Percentiles rank a stretch among this genome's conserved stretches.
phyloP scores from a whole-genome alignment of 35 echinoderm and acorn worm species.

The Amphiura filiformis region DNA sequence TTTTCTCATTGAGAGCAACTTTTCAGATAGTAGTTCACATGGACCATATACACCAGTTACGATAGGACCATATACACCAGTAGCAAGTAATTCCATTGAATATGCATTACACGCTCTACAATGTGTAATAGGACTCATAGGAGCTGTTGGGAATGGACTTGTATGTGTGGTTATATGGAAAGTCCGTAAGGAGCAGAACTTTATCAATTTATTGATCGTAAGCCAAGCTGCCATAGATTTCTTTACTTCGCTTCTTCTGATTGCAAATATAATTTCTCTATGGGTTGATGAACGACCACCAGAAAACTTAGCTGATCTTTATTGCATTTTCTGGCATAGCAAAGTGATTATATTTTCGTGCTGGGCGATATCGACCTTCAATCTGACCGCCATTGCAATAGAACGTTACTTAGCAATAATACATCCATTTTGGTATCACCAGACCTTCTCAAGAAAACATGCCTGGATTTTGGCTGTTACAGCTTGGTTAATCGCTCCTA shows the following conservation, averaged over 20 bases:
- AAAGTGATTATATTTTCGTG: slow-evolving; percentile 36
- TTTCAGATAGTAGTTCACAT: no score
- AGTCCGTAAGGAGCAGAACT: slow-evolving; percentile 9
- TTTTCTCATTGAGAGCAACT: no score
- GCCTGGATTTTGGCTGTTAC: slow-evolving; percentile 45
- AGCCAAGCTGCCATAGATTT: slow-evolving; percentile 60
- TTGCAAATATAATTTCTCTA: slow-evolving; percentile 4
- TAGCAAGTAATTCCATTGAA: not conserved
- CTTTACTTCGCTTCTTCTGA: slow-evolving; percentile 38
- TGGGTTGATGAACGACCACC: not conserved
- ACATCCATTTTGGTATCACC: slow-evolving; percentile 57
- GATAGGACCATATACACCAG: no score
- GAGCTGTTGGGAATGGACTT: slow-evolving; percentile 35
- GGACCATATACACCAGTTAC: no score
- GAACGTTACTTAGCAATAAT: no score
- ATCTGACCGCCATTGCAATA: slow-evolving; percentile 63
- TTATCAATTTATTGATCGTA: slow-evolving; percentile 32
- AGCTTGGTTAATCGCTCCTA: slow-evolving; percentile 26
- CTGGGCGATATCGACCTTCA: slow-evolving; percentile 69
- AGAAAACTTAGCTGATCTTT: not conserved
- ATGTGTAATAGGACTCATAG: slow-evolving; percentile 20
- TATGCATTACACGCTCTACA: not conserved
- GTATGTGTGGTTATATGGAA: slow-evolving; percentile 34
- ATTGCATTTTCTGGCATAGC: slow-evolving; percentile 55
- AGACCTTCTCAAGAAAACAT: slow-evolving; percentile 26